A percentile compares a stretch with the other conserved stretches of the same genome.
These are phyloP conservation scores for Acanthurus tractus DNA, from an alignment of 2,797 vertebrate genomes.

Conservation along the genomic window DNA sequence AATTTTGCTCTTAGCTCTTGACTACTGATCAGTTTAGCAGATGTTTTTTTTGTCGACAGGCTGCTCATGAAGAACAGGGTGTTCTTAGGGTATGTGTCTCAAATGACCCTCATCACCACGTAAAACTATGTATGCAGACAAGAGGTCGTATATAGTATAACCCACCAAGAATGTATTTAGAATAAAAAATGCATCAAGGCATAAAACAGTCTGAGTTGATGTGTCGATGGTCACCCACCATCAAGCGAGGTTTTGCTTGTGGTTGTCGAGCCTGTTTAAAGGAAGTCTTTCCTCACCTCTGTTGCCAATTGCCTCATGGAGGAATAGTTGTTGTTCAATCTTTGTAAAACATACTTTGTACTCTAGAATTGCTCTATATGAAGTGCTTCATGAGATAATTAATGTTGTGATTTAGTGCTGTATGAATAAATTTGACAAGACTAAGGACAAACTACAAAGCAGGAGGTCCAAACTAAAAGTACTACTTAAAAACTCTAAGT, in stretches of 20 bases:
- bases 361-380: too few species aligned
- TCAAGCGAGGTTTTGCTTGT: too few species aligned
- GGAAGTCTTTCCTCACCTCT: too few species aligned
- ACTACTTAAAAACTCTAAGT: neutral
- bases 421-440: neutral
- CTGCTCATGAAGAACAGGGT: slow-evolving; percentile 47
- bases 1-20: slow-evolving; percentile 32
- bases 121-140: slow-evolving; percentile 24
- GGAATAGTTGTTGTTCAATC: too few species aligned
- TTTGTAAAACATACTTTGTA: too few species aligned
- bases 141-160: slow-evolving; percentile 5
- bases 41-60: slow-evolving; percentile 60
- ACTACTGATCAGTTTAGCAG: slow-evolving; percentile 62
- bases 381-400: too few species aligned
- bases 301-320: too few species aligned
- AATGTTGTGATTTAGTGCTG: too few species aligned
- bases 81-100: slow-evolving; percentile 54
- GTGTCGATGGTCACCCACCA: too few species aligned
- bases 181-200: neutral
- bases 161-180: neutral
- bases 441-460: neutral
- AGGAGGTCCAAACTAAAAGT: neutral
- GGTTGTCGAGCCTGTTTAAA: too few species aligned
- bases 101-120: slow-evolving; percentile 44
- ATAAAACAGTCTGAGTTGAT: neutral